Percentiles rank a stretch among this genome's conserved stretches.
Evolutionary conservation across 1,140 invertebrate genomes (phyloP).

Genomic region (Zaprionus tsacasi): DNA sequence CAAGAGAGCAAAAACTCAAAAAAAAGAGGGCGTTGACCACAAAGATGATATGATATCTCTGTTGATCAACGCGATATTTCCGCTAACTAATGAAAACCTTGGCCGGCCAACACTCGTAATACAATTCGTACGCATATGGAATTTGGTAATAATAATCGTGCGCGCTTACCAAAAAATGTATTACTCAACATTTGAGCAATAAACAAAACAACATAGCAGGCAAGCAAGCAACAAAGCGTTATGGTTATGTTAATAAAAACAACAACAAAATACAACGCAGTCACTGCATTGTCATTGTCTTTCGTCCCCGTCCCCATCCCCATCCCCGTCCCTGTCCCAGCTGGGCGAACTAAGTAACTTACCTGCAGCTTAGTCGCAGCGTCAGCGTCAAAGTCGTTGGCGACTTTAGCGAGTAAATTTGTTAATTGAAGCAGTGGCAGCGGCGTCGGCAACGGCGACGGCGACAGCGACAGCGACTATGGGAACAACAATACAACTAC

Average conservation of each 20-base stretch:
- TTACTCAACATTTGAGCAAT: constrained; percentile 34
- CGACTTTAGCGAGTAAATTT: constrained; percentile 43
- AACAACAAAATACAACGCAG: constrained; percentile 27
- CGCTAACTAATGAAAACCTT: constrained; percentile 33
- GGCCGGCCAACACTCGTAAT: constrained; percentile 1
- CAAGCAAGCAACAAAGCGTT: constrained; percentile 7
- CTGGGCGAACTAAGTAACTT: constrained; percentile 33
- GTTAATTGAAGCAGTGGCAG: constrained; percentile 50
- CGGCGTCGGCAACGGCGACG: constrained; percentile 16
- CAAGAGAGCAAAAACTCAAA: constrained; percentile 25
- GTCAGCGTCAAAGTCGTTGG: constrained; percentile 1
- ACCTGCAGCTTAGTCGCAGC: constrained; percentile 59
- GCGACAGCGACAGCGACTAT: background rate
- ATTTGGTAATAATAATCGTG: constrained; percentile 44
- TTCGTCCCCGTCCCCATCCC: background rate
- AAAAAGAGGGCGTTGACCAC: constrained; percentile 45
- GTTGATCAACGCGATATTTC: constrained; percentile 28
- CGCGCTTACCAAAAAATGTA: constrained; percentile 24
- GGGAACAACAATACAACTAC: background rate
- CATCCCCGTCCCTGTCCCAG: too few relatives aligned
- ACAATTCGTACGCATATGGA: constrained; percentile 16
- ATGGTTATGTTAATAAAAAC: constrained; percentile 50
- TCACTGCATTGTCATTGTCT: constrained; percentile 54
- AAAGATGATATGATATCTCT: constrained; percentile 29
- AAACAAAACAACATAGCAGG: constrained; percentile 9